A percentile compares a stretch with the other conserved stretches of the same genome.
Evolutionary conservation across 2,113 vertebrate species (phyloP).

Genomic region (Bagarius yarrelli): DNA sequence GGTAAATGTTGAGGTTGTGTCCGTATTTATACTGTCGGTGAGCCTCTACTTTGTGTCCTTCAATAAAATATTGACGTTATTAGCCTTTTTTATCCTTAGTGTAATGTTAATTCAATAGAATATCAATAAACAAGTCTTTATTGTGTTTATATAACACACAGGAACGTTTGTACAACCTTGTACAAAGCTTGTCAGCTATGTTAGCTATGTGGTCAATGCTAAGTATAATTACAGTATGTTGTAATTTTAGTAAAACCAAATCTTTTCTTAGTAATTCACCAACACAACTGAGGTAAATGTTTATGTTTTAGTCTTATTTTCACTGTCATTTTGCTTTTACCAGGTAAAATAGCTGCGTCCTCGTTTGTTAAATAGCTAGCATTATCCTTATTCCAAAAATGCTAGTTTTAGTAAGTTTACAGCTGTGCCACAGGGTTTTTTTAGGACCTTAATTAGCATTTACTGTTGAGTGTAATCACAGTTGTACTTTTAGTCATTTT

Average conservation of each 20-base stretch:
- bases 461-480: not conserved
- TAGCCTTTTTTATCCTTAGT: not conserved
- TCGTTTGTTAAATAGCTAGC: not conserved
- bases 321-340: too few species aligned
- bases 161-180: not conserved
- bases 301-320: not conserved
- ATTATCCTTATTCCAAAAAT: too few species aligned
- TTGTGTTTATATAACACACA: not conserved
- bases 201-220: not conserved
- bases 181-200: not conserved
- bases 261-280: not conserved
- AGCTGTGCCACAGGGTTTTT: not conserved
- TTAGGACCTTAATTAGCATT: not conserved
- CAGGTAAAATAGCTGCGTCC: not conserved
- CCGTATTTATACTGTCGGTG: not conserved
- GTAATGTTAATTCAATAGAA: not conserved
- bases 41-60: not conserved
- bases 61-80: too few species aligned
- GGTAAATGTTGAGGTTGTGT: not conserved
- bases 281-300: not conserved
- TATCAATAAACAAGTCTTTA: not conserved
- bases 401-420: not conserved
- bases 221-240: not conserved
- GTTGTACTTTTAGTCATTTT: not conserved
- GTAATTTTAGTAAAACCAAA: not conserved